These are phyloP conservation scores for Diorhabda elongata DNA, from an alignment of 1,140 invertebrate genomes.

Conservation along the genomic window DNA sequence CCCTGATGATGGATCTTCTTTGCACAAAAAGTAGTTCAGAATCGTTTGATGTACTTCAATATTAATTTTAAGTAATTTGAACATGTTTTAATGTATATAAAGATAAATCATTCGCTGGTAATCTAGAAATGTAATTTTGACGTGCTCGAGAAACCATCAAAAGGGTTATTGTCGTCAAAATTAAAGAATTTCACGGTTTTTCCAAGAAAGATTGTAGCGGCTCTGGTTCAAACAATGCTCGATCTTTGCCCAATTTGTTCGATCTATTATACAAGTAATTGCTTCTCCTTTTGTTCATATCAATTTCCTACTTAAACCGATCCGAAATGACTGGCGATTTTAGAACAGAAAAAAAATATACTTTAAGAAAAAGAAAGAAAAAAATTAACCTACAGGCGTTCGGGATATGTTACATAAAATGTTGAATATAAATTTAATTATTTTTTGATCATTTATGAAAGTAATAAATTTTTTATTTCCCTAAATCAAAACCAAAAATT, in stretches of 20 bases:
- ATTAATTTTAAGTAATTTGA: too few species aligned
- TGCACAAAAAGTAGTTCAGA: too few species aligned
- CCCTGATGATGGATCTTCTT: too few species aligned
- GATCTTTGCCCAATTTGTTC: conserved; percentile 16
- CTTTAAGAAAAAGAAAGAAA: not conserved
- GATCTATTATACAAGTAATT: conserved; percentile 17
- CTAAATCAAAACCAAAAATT: too few species aligned
- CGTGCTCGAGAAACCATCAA: not conserved
- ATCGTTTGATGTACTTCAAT: too few species aligned
- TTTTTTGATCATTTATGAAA: too few species aligned
- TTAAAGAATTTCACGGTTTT: conserved; percentile 17
- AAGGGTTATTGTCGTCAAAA: conserved; percentile 11
- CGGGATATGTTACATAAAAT: too few species aligned
- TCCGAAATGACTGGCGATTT: conserved; percentile 9
- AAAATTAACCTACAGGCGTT: not conserved
- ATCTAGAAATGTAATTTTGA: not conserved
- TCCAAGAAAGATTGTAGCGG: conserved; percentile 13
- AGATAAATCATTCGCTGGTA: not conserved
- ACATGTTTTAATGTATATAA: not conserved
- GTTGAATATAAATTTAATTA: too few species aligned
- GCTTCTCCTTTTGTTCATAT: conserved; percentile 18
- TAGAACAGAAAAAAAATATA: not conserved
- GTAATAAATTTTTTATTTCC: too few species aligned
- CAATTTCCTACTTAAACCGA: conserved; percentile 15
- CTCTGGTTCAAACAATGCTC: conserved; percentile 15